Base-by-base conservation (phyloP, 2,113 vertebrate species). In the Anoura caudifer region DNA sequence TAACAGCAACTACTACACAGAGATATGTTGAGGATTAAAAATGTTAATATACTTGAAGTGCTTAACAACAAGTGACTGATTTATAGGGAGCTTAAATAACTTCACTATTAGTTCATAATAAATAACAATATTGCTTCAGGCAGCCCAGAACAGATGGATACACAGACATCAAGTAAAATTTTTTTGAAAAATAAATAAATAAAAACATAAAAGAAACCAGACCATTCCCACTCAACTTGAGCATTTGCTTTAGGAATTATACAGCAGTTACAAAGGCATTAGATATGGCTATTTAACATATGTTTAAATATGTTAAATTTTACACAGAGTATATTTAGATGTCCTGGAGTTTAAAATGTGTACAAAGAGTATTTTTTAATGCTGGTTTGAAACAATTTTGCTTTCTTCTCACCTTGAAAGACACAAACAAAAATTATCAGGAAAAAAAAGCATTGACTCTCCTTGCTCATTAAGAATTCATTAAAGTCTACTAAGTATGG, bases 391-490 rank as follows among this genome's bases (percentile, higher is more conserved):
- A 76, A 91, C 9, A 65, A 79, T 47, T 90, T 87, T 70, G 2
- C 8, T 81, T 92, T 88, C 22, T 15, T 96, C 28, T 92, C 33
- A 61, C 77, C 54, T 72, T 83, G 13, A 95, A 90, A 90, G 90
- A 31, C 28, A 93, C 54, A 93, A 82, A 28, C 6, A 87, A 70
- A 87, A 86, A 90, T 69, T 92, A 56, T 47, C 36, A 89, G 24
- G 16, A 0, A 76, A 41, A 76, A 84, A 79, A 70, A 28, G 0
- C 10, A 77, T 90, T 67, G 72, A 28, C 82, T 82, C 36, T 75
- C 80, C 15, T 90, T 19, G 76, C 77, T 13, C 14, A 65, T 83
- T 7, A 67, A 91, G 43, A 91, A 79, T 73, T 87, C 43, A 88
- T 36, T 56, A 72, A 95, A 72, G 47, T 67, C 15, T 67, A 84